Base-by-base conservation (phyloP, 1,140 invertebrate species). In the Cecropterus lyciades region DNA sequence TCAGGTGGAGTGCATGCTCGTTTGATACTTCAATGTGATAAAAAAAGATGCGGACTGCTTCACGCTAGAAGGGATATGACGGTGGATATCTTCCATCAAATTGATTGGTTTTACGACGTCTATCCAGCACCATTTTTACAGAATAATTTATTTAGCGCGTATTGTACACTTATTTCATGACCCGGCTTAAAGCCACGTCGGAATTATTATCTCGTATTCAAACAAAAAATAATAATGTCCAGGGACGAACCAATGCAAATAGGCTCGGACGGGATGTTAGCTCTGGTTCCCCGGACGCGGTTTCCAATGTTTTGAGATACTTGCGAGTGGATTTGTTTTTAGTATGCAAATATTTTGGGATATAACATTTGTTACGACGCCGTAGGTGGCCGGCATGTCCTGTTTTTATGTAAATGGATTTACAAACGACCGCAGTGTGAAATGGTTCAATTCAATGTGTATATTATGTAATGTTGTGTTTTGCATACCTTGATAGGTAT, bases 141-240 rank as follows among this genome's bases (percentile, higher is more conserved):
- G 83, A 87, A 85, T 81, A 83, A 89, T 89, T 87, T 89, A 89
- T 87, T 82, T 83, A 68, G 43, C 77, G 75, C 85, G 81, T 84
- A 87, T 87, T 87, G 86, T 87, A 75, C 79, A 37, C 64, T 55
- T 82, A 83, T 87, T 85, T 87, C 85, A 86, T 85, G n/a, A 63
- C 74, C 42, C 59, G 71, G 71, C 73, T 87, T 80, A 80, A 85
- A 87, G 77, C 75, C 74, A 42, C 55, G 24, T 56, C 55, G 68
- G 75, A 73, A 79, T 37, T 37, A 37, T 37, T 37, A 11, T 70
- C 63, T 67, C 43, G 59, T 51, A 52, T 60, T 70, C 67, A 67
- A 64, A 67, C 53, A 66, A 69, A 69, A 72, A 68, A 51, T 56
- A 51, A 70, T 59, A 62, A 45, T 68, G 68, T 67, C 60, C 56